Base-by-base conservation (phyloP, 2,797 vertebrate species). In the Hafferia zeledoni region DNA sequence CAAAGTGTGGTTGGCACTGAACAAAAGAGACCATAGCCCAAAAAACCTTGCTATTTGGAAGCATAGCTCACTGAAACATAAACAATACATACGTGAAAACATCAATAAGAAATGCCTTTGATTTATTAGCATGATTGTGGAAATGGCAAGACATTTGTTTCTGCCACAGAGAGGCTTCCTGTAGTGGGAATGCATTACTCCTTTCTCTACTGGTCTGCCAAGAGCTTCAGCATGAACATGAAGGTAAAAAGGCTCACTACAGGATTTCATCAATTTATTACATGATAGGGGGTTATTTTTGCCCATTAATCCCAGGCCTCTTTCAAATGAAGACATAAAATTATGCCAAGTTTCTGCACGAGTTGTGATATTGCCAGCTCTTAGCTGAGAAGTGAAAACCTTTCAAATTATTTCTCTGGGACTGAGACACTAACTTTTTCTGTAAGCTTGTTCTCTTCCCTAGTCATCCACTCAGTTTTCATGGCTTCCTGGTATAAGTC, bases 251-350 rank as follows among this genome's bases (percentile, higher is more conserved):
- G n/a, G 39, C 30, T 88, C 41, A 11, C 41, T 50, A 44, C 22
- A 64, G 33, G 19, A 63, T 56, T 93, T 84, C 30, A 76, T 63
- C 20, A 86, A 60, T 55, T 79, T 80, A 63, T 69, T 86, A 60
- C 14, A 33, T 56, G 52, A 16, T 47, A 76, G 5, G 16, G n/a
- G 11, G 4, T 94, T 84, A 75, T 59, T 83, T 95, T 88, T 79
- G 13, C 24, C 44, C 41, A 49, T 90, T 95, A 91, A 87, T 89
- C n/a, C 19, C 47, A 65, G 27, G 11, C 28, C 2, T 86, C 33
- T 89, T 92, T 86, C 28, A 83, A 86, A 75, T 35, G 50, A 94
- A 93, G 72, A 46, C 20, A 28, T 72, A 87, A 69, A 81, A 49
- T 75, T 63, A 63, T 69, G 43, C 31, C 43, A 88, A 86, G 19